Evolutionary conservation across 2,888 invertebrate genomes (phyloP), one percentile per base, ranked within the genome.

Genomic region (Celastrina argiolus): DNA sequence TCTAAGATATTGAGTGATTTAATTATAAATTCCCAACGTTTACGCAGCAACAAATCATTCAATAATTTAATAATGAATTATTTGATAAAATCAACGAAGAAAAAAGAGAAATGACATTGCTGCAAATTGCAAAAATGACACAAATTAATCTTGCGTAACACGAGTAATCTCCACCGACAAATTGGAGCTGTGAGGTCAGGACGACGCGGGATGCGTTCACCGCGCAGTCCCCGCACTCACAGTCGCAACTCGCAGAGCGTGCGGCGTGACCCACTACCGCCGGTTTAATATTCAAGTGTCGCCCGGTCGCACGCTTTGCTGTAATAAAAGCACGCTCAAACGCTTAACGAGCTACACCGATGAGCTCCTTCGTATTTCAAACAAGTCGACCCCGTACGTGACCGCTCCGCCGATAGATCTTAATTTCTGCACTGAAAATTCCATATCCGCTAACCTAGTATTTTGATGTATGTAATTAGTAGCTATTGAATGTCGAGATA

Each of bases 261-360:
- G 58, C 58, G 34, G 28, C 59, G 16, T 87, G 88, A 84, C 89
- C 88, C 81, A 88, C 77, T 84, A 81, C 74, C 75, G 78, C 71
- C 78, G 77, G 78, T 84, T 90, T 90, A 88, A 87, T 89, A 90
- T 90, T 89, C 89, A 84, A 83, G 83, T 74, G 84, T 75, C 85
- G 87, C 82, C 80, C 83, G 80, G 78, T 83, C 85, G 84, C 84
- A 83, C 87, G 87, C 85, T 79, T 76, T 81, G 78, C 74, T 82
- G 86, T 89, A 88, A 89, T 89, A 90, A 89, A 90, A 89, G 88
- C 90, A 90, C 89, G 90, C 88, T 86, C 82, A 82, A 76, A 80
- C 87, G 89, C 87, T 88, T 89, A 90, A 90, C 89, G 87, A 90
- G 85, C 84, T 81, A 79, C 83, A 80, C 85, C 87, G 87, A 88